Base-by-base conservation (phyloP, 2,888 invertebrate species). In the Drosophila atripex region DNA sequence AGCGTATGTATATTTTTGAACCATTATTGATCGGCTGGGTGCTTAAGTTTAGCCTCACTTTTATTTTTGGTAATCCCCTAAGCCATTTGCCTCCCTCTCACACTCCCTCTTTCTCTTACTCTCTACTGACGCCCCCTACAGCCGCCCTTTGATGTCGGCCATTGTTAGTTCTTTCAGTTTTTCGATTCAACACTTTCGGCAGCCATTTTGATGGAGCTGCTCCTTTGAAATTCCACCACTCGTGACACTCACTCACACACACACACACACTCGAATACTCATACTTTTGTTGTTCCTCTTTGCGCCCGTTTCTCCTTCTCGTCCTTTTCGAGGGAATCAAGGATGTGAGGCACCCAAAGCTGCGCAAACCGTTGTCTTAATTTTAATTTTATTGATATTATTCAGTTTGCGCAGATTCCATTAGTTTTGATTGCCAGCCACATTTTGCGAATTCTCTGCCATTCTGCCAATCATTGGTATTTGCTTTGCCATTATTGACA, bases 171-270 rank as follows among this genome's bases (percentile, higher is more conserved):
- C 51, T 38, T 57, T 66, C 50, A 54, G 11, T 41, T 18, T 41
- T 47, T 56, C 64, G 54, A 73, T 77, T 88, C 65, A 80, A 88
- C 80, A 87, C 80, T 86, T 89, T 84, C 68, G 78, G 84, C 86
- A 71, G 88, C 88, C 89, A 88, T 88, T 88, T 88, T 89, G 87
- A 60, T 61, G 66, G 53, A 54, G 41, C 65, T 83, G 69, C 63
- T 76, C 77, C 76, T 71, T 75, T 55, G 75, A 77, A 82, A 87
- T 87, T 86, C 82, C 86, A 87, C 88, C 86, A 88, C 80, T 83
- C 75, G 23, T 54, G 57, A 52, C 69, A 49, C 41, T 59, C 51
- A 43, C 66, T n/a, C n/a, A 54, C 63, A 49, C 41, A 39, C 23
- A 47, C 35, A 54, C 7, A 28, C 25, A 32, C 38, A 49, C 16